Evolutionary conservation across 2,797 vertebrate species (phyloP).

Genomic region (Brachyrhaphis roseni): DNA sequence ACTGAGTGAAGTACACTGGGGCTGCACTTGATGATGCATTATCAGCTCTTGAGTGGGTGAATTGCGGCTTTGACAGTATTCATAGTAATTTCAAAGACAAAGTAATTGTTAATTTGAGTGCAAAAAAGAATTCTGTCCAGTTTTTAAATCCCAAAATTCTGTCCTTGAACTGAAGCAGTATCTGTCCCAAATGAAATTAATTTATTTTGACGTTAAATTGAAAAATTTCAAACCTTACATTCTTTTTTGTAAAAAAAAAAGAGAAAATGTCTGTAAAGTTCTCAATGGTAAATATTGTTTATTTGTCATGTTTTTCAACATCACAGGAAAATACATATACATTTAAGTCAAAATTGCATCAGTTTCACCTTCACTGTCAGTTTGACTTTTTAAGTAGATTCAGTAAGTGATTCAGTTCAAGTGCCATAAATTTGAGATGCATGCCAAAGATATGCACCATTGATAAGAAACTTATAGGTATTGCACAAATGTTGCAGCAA

Average conservation of each 20-base stretch:
- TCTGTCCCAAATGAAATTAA: background rate
- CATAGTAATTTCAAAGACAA: constrained; percentile 45
- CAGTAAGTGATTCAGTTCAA: too few species aligned
- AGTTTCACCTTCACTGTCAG: background rate
- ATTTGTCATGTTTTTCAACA: background rate
- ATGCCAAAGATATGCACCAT: too few species aligned
- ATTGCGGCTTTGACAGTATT: constrained; percentile 65
- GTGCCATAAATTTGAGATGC: too few species aligned
- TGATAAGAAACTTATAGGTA: too few species aligned
- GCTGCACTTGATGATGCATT: constrained; percentile 73
- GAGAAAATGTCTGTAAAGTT: background rate
- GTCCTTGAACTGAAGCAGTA: background rate
- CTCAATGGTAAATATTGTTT: background rate
- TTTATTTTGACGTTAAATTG: background rate
- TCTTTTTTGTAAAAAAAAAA: background rate
- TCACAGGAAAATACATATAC: background rate
- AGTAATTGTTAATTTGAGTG: constrained; percentile 46
- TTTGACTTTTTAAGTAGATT: too few species aligned
- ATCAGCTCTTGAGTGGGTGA: constrained; percentile 70
- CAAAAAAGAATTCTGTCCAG: constrained; percentile 8
- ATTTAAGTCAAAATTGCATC: background rate
- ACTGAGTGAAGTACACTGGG: constrained; percentile 63
- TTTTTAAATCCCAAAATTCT: constrained; percentile 17
- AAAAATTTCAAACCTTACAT: background rate
- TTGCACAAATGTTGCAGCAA: too few species aligned